phyloP scores from a whole-genome alignment of 2,113 vertebrate genomes.

The Narcine bancroftii region DNA sequence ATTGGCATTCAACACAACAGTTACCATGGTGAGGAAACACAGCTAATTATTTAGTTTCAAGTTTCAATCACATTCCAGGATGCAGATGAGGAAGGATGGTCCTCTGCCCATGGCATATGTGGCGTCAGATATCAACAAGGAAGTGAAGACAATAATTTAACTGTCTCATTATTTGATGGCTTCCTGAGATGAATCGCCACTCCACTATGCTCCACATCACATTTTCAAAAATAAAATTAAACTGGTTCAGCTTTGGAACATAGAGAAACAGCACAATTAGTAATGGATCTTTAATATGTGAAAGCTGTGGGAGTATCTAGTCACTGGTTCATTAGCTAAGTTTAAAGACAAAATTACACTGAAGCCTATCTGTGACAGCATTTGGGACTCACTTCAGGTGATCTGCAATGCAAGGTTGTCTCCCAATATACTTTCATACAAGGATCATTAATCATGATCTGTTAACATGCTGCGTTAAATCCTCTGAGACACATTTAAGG shows the following conservation, averaged over 20 bases:
- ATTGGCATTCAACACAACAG: no score
- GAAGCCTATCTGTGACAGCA: background rate
- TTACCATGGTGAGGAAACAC: background rate
- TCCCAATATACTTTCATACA: background rate
- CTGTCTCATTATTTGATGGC: background rate
- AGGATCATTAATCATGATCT: slow-evolving; percentile 3
- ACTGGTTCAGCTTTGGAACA: background rate
- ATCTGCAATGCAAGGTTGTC: background rate
- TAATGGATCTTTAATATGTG: background rate
- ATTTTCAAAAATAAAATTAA: background rate
- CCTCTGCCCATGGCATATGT: background rate
- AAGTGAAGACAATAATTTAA: slow-evolving; percentile 28
- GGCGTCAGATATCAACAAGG: background rate
- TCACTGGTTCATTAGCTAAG: background rate
- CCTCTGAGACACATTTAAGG: background rate
- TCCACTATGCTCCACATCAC: background rate
- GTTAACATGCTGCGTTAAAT: background rate
- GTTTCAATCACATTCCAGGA: background rate
- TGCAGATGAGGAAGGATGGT: background rate
- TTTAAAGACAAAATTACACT: slow-evolving; percentile 7
- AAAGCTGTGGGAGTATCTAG: background rate
- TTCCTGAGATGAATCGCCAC: background rate
- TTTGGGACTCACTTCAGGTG: slow-evolving; percentile 22
- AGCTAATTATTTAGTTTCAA: slow-evolving; percentile 10
- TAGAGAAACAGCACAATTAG: background rate